Evolutionary conservation across 2,797 vertebrate genomes (phyloP).

Genomic region (Melanitta fusca): DNA sequence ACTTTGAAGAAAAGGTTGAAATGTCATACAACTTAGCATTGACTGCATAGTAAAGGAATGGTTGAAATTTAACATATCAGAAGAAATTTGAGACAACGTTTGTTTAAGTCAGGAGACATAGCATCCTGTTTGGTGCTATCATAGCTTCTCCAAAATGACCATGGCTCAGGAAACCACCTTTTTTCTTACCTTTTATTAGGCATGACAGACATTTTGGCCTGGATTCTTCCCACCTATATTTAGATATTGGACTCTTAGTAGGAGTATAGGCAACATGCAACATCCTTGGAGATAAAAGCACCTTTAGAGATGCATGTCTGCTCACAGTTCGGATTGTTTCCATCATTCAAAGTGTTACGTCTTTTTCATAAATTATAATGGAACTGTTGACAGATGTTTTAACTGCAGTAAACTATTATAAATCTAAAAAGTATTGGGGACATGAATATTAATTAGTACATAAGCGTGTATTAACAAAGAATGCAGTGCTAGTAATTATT

Average conservation of each 20-base stretch:
- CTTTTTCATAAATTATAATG: neutral
- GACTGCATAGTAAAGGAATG: neutral
- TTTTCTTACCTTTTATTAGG: neutral
- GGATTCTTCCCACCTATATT: neutral
- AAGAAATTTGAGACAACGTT: neutral
- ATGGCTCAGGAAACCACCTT: too few relatives aligned
- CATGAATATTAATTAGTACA: slow-evolving; percentile 61
- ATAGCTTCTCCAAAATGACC: neutral
- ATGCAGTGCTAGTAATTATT: slow-evolving; percentile 65
- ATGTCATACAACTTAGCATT: neutral
- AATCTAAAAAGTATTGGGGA: neutral
- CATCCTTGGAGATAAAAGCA: neutral
- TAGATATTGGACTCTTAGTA: neutral
- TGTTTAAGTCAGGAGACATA: neutral
- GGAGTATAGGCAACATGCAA: neutral
- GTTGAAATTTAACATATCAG: neutral
- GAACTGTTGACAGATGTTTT: neutral
- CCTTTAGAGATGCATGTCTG: neutral
- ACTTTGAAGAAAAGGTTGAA: neutral
- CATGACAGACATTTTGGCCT: neutral
- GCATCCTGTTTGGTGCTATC: neutral
- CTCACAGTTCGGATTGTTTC: neutral
- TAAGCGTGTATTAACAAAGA: slow-evolving; percentile 48
- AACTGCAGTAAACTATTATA: neutral
- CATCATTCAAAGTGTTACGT: neutral